These are phyloP conservation scores for Dorcus parallelipipedus DNA, from an alignment of 2,888 invertebrate species.

Conservation along the genomic window DNA sequence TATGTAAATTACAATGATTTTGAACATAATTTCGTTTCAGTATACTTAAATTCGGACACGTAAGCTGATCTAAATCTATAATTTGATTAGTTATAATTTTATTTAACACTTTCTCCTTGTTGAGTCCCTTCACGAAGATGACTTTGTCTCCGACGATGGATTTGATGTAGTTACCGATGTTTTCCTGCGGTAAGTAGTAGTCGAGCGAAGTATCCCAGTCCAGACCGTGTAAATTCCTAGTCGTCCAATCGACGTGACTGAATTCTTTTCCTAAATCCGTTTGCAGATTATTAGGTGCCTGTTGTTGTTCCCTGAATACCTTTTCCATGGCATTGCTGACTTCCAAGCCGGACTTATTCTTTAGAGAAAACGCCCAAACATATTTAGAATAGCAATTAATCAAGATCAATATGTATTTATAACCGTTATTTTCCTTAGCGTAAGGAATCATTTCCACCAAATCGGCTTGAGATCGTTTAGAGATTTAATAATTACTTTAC, in stretches of 20 bases:
- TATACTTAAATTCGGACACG: no score
- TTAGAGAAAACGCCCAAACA: conserved; percentile 37
- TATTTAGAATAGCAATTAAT: conserved; percentile 42
- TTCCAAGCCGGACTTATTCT: conserved; percentile 33
- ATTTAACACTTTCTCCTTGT: no score
- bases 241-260: not conserved
- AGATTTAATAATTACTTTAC: conserved; percentile 34
- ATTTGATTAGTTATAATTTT: no score
- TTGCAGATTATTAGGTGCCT: conserved; percentile 27
- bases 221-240: no score
- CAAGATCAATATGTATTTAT: conserved; percentile 34
- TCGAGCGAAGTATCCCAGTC: no score
- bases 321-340: conserved; percentile 30
- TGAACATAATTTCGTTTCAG: no score
- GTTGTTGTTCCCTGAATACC: not conserved
- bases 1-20: no score
- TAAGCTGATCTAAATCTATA: no score
- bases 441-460: conserved; percentile 39
- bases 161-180: no score
- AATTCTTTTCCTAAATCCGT: conserved; percentile 33
- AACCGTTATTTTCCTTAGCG: conserved; percentile 34
- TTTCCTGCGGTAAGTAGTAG: no score
- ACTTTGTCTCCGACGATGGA: no score
- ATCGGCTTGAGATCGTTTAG: conserved; percentile 45
- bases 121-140: no score